A percentile compares a stretch with the other conserved stretches of the same genome.
phyloP scores from a whole-genome alignment of 2,888 invertebrate genomes.

The Netelia melanura region DNA sequence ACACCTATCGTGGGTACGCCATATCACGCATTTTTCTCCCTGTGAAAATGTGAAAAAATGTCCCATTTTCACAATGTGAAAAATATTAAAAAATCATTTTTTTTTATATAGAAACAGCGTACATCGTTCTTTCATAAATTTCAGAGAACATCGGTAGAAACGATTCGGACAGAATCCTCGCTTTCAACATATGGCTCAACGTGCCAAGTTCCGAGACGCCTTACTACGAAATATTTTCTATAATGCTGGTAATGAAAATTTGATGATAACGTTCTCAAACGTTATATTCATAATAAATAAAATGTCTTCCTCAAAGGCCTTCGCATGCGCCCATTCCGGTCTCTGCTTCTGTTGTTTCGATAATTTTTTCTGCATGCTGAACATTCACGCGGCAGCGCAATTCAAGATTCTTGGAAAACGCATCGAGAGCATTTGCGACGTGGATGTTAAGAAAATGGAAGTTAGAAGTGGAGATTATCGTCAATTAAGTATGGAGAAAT shows the following conservation, averaged over 20 bases:
- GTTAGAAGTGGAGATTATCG: neutral
- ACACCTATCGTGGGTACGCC: constrained; percentile 70
- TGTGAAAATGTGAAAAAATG: too few species aligned
- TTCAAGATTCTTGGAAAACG: constrained; percentile 71
- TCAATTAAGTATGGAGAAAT: neutral
- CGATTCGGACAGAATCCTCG: constrained; percentile 66
- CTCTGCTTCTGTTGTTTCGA: constrained; percentile 74
- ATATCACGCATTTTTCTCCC: neutral
- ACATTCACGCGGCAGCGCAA: constrained; percentile 69
- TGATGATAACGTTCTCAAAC: neutral
- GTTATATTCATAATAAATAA: neutral
- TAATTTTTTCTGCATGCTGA: constrained; percentile 68
- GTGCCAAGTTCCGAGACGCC: constrained; percentile 48
- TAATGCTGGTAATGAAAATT: constrained; percentile 40
- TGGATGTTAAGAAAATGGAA: neutral
- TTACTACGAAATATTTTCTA: constrained; percentile 54
- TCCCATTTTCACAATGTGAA: too few species aligned
- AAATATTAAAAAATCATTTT: neutral
- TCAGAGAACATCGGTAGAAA: constrained; percentile 72
- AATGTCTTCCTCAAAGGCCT: constrained; percentile 47
- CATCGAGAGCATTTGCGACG: constrained; percentile 53
- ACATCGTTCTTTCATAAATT: neutral
- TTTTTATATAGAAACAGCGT: neutral
- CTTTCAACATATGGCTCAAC: constrained; percentile 61
- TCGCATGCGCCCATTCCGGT: constrained; percentile 62